Evolutionary conservation across 2,113 vertebrate genomes (phyloP).

Genomic region (Sprattus sprattus): DNA sequence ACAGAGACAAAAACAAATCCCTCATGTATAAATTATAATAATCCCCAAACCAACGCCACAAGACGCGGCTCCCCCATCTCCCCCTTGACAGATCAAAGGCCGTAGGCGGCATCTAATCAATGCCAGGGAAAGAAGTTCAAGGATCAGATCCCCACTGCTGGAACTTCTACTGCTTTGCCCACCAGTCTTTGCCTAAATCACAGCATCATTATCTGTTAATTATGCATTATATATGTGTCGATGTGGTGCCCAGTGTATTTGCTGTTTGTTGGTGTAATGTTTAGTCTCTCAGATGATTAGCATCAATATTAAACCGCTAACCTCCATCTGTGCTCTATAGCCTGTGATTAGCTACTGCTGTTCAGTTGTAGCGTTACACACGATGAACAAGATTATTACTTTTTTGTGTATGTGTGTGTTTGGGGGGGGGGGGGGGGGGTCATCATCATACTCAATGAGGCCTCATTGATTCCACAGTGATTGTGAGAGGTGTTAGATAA

Average conservation of each 20-base stretch:
- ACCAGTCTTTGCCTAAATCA: slow-evolving; percentile 44
- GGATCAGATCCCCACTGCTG: slow-evolving; percentile 66
- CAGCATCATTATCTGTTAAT: not conserved
- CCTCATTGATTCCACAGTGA: not conserved
- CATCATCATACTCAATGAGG: not conserved
- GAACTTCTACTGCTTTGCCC: slow-evolving; percentile 39
- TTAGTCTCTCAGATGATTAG: not conserved
- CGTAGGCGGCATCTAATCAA: slow-evolving; percentile 62
- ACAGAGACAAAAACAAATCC: slow-evolving; percentile 58
- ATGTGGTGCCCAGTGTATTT: not conserved
- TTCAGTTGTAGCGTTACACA: too few relatives aligned
- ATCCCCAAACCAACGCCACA: slow-evolving; percentile 68
- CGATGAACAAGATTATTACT: too few relatives aligned
- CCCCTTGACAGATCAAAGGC: slow-evolving; percentile 70
- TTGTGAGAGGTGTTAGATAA: not conserved
- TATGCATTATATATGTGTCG: not conserved
- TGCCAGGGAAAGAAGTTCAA: slow-evolving; percentile 62
- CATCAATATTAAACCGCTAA: too few relatives aligned
- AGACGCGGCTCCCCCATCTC: slow-evolving; percentile 55
- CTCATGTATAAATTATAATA: slow-evolving; percentile 79
- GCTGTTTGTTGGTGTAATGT: not conserved
- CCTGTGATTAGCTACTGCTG: too few relatives aligned
- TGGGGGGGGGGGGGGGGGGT: too few relatives aligned
- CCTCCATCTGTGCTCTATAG: too few relatives aligned
- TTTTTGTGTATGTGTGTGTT: too few relatives aligned